A percentile compares a stretch with the other conserved stretches of the same genome.
phyloP scores from a whole-genome alignment of 2,888 invertebrate genomes.

The Acleris holmiana region DNA sequence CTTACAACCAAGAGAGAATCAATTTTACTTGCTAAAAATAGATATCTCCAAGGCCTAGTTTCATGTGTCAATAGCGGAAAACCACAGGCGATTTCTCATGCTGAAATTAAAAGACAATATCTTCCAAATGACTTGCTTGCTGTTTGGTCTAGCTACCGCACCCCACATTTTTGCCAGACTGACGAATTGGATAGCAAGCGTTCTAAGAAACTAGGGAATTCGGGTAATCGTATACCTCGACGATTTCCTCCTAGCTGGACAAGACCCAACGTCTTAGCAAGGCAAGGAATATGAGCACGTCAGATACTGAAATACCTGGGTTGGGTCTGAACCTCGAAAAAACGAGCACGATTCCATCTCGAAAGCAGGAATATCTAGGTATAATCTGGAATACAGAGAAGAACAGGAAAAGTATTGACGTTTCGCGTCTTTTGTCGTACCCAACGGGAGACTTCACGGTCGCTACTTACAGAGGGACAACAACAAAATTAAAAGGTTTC shows the following conservation, averaged over 20 bases:
- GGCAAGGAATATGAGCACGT: conserved; percentile 21
- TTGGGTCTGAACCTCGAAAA: conserved; percentile 40
- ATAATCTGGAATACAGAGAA: conserved; percentile 31
- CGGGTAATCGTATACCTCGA: conserved; percentile 35
- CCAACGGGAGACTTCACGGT: conserved; percentile 28
- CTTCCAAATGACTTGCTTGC: conserved; percentile 31
- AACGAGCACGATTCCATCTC: conserved; percentile 25
- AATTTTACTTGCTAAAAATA: conserved; percentile 39
- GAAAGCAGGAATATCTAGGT: conserved; percentile 31
- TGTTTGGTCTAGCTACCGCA: too few relatives aligned
- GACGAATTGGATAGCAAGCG: too few relatives aligned
- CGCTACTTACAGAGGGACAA: conserved; percentile 1
- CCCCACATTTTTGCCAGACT: too few relatives aligned
- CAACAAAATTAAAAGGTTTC: conserved; percentile 25
- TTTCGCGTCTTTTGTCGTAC: conserved; percentile 29
- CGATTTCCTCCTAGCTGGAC: conserved; percentile 38
- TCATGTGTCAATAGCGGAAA: conserved; percentile 24
- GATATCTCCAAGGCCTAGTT: conserved; percentile 40
- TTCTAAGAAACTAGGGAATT: too few relatives aligned
- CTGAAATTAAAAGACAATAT: conserved; percentile 5
- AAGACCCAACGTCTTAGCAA: conserved; percentile 19
- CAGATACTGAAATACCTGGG: conserved; percentile 36
- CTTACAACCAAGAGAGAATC: conserved; percentile 31
- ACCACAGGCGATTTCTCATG: conserved; percentile 13
- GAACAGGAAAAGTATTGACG: conserved; percentile 20